Evolutionary conservation across 1,140 invertebrate species (phyloP), one percentile per base, ranked within the genome.

Genomic region (Pristionchus pacificus): DNA sequence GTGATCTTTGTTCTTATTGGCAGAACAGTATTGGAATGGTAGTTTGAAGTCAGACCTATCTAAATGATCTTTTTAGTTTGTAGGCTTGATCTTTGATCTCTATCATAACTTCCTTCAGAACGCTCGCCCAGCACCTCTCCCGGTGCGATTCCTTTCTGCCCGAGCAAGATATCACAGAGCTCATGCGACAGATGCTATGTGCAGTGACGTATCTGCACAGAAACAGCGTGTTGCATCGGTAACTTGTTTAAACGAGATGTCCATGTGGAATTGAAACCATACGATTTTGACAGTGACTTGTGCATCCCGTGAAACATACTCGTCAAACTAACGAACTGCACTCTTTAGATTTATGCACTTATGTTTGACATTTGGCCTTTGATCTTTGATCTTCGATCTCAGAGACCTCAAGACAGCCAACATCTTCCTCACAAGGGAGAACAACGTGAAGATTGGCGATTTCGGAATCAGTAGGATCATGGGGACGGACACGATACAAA

Each of bases 401-500:
- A 90, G 90, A 77, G 90, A 91, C 84, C 83, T 91, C 60, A 91
- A 91, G 84, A 90, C 90, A 1, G 89, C 89, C 1, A 91, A 91
- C 84, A 89, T 91, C 13, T 91, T 91, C 78, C 83, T 91, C 13
- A 91, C 89, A 28, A 89, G 89, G 77, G 79, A 79, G 27, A 70
- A 74, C 30, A 61, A 65, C 28, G 74, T 81, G 0, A 81, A 81
- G 62, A 72, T 90, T 31, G 90, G 90, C 1, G 91, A 91, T 84
- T 91, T 91, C 86, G 90, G 90, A n/a, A 91, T 91, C 67, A 89
- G 89, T 1, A 91, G 91, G 85, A 88, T 91, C 78, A 86, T 91
- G 85, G 88, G 87, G 58, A 90, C 90, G 0, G 87, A 88, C 77
- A 85, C 90, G 0, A 87, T 88, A 77, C 38, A 49, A 6, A 49